Base-by-base conservation (phyloP, 1,140 invertebrate genomes). In the Meteorus sp. region DNA sequence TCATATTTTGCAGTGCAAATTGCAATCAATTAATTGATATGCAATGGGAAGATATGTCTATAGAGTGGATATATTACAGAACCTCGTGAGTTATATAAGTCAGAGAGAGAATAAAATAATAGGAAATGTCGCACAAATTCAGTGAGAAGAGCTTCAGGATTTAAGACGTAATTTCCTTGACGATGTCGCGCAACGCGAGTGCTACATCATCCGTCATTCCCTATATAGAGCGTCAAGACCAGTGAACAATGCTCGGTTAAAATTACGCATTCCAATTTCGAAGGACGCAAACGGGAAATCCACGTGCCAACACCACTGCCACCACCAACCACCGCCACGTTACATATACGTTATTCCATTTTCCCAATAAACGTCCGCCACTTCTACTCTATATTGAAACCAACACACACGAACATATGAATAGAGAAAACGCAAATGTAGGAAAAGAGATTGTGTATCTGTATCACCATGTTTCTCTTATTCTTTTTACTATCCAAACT, bases 261-360 rank as follows among this genome's bases (percentile, higher is more conserved):
- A 61, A 61, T 61, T 61, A 61, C 53, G 53, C 53, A 56, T 61
- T 61, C 59, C 59, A 61, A 61, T 61, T 61, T 59, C 48, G 48
- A 48, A 48, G 54, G 43, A 47, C 48, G 17, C 27, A 35, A 29
- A 22, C 17, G 43, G 31, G 25, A 41, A 50, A 56, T 43, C 39
- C 53, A 48, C 23, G 22, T 5, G 47, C n/a, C n/a, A n/a, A n/a
- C n/a, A n/a, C n/a, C n/a, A n/a, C n/a, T n/a, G n/a, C n/a, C n/a
- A n/a, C n/a, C n/a, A n/a, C n/a, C n/a, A n/a, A n/a, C n/a, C n/a
- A n/a, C n/a, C n/a, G n/a, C n/a, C n/a, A n/a, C n/a, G n/a, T n/a
- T 33, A 1, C 1, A 20, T 17, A 23, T 50, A 44, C 45, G 27
- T 61, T 61, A 56, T 43, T 61, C 51, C 37, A 9, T 15, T 27